Conservation (phyloP, 1,140 invertebrate species). For the Anoplophora glabripennis region DNA sequence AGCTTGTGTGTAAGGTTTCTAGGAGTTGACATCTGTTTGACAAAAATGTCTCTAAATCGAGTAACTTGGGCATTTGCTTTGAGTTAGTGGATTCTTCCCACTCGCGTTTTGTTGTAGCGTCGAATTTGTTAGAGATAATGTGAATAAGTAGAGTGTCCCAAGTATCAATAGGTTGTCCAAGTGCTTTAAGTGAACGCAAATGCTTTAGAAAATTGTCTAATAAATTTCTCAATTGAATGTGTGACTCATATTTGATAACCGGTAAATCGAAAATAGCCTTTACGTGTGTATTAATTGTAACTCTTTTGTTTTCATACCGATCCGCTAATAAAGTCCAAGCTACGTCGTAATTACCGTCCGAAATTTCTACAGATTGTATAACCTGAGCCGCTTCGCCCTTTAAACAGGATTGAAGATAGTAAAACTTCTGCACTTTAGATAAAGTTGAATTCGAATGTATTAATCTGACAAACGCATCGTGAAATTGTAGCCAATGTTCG, state of each 20-base stretch:
- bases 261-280: slow-evolving; percentile 8
- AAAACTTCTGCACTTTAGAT: slow-evolving; percentile 16
- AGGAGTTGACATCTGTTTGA: slow-evolving; percentile 17
- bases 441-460: slow-evolving; percentile 9
- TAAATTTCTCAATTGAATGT: slow-evolving; percentile 9
- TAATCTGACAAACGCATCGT: too few species aligned
- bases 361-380: slow-evolving; percentile 10
- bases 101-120: not conserved
- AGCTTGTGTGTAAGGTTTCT: slow-evolving; percentile 12
- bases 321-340: slow-evolving; percentile 18
- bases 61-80: slow-evolving; percentile 4
- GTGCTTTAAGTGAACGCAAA: slow-evolving; percentile 4
- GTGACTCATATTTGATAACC: slow-evolving; percentile 7
- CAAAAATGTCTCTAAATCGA: slow-evolving; percentile 12
- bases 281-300: slow-evolving; percentile 16
- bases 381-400: slow-evolving; percentile 11
- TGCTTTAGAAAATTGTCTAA: slow-evolving; percentile 12
- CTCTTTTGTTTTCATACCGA: slow-evolving; percentile 17
- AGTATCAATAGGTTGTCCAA: slow-evolving; percentile 8
- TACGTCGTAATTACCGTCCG: slow-evolving; percentile 13
- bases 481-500: too few species aligned
- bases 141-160: slow-evolving; percentile 17
- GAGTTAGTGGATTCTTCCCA: slow-evolving; percentile 13
- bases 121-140: slow-evolving; percentile 6
- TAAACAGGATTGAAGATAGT: slow-evolving; percentile 19